Evolutionary conservation across 2,113 vertebrate species (phyloP), one percentile per base, ranked within the genome.

Genomic region (Columba livia): DNA sequence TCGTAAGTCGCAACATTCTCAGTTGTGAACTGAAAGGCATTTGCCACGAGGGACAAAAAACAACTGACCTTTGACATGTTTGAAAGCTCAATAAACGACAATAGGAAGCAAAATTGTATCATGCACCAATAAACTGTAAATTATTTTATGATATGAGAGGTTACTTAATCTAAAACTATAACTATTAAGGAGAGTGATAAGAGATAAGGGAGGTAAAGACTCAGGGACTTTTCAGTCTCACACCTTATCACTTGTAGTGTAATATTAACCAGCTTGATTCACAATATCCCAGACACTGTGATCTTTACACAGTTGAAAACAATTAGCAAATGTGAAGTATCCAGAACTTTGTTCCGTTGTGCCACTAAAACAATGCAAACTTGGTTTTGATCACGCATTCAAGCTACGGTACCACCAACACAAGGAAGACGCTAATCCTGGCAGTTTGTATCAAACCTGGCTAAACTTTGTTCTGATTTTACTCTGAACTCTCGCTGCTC

Each of bases 201-300:
- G 91, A 95, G 97, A 97, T 97, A 97, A 97, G 89, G 75, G 92
- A 96, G 91, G 92, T 80, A 97, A 95, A 96, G 96, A 97, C 89
- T 95, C 96, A 90, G 96, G 96, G 95, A 97, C 97, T 97, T 97
- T 97, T 97, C 87, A 78, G 92, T 87, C 91, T 93, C 50, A 0
- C 94, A 97, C 97, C 96, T 97, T 97, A 98, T 96, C 97, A 56
- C 12, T 74, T 56, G 70, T 81, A 48, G 97, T 96, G 31, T 74
- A 98, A 96, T 73, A 98, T 98, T 98, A 98, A 98, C 97, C 82
- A 91, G 64, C 25, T 50, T 16, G 75, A 96, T 96, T 96, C 92
- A 91, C 53, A 75, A 79, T 94, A 93, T 95, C 73, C 83, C 96
- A 85, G 60, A 72, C 62, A 93, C 61, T 79, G 89, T 95, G 92